These are phyloP conservation scores for Haliclona indistincta DNA, from an alignment of 37 sponge, comb jelly and placozoan species.

Conservation along the genomic window DNA sequence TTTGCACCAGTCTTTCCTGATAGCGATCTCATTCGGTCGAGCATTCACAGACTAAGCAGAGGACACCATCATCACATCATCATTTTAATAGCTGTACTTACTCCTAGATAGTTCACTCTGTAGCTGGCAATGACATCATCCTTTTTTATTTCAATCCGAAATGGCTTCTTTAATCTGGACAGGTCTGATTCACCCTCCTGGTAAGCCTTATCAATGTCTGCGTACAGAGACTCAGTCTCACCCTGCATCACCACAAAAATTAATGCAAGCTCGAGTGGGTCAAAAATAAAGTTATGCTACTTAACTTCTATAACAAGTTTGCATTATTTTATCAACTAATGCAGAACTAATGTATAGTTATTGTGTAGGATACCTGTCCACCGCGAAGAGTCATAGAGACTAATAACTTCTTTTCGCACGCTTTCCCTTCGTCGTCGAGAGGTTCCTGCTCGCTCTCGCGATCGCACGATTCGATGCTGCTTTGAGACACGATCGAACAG, in stretches of 20 bases:
- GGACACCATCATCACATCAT: neutral
- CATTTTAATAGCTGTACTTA: slow-evolving; percentile 29
- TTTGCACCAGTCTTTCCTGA: slow-evolving; percentile 23
- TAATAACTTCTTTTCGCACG: slow-evolving; percentile 68
- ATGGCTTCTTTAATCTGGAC: slow-evolving; percentile 63
- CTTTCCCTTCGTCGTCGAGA: neutral
- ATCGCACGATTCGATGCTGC: slow-evolving; percentile 28
- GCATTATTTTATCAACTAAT: too few species aligned
- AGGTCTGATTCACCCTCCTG: slow-evolving; percentile 27
- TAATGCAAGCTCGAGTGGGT: neutral
- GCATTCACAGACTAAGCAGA: slow-evolving; percentile 66
- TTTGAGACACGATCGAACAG: slow-evolving; percentile 51
- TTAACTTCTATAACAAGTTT: neutral
- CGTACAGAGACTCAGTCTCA: slow-evolving; percentile 70
- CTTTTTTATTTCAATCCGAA: slow-evolving; percentile 71
- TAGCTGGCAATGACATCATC: slow-evolving; percentile 54
- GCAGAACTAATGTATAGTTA: neutral
- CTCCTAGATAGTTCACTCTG: slow-evolving; percentile 54
- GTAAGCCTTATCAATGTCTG: slow-evolving; percentile 63
- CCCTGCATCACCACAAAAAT: slow-evolving; percentile 18
- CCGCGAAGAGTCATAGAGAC: slow-evolving; percentile 66
- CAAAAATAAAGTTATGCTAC: neutral
- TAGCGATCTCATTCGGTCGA: slow-evolving; percentile 40
- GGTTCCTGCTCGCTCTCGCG: slow-evolving; percentile 34
- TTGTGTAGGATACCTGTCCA: slow-evolving; percentile 37